Evolutionary conservation across 2,113 vertebrate species (phyloP), one percentile per base, ranked within the genome.

Genomic region (Chaetodon trifascialis): DNA sequence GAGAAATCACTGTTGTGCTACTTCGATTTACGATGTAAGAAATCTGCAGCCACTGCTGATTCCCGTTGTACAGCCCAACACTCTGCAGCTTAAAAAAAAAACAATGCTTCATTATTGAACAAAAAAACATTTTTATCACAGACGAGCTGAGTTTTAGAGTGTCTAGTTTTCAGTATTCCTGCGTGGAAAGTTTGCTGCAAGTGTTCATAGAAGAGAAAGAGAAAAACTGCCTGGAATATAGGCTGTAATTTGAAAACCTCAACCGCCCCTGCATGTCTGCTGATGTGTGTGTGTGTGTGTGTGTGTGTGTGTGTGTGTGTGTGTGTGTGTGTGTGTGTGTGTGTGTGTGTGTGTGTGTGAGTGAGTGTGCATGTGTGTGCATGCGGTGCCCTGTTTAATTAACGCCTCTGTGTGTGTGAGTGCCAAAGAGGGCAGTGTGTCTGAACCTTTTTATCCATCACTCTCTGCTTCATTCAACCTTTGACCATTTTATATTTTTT

Each of bases 191-290:
- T 73, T 73, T 11, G n/a, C 15, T 64, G 15, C 64, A 55, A 76
- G 55, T n/a, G 21, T 70, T 79, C 79, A 81, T 68, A 19, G 64
- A 52, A 70, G 67, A 88, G 62, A 84, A 59, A 30, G 52, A 85
- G 58, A 86, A 83, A 87, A 81, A 69, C 46, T 84, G 79, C 73
- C 80, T 83, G 83, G 68, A 89, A 70, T 71, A 82, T n/a, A 91
- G 58, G 36, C 90, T 94, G 88, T 89, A 91, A 94, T 93, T 94
- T 92, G 11, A 66, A 93, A 94, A 90, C 93, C 93, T 89, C 92
- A 92, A 60, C 85, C 78, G 65, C 85, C 88, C 82, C 62, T 85
- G 78, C 65, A 75, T 81, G 89, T 89, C 88, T 93, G 79, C 80
- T 77, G 40, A 8, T 82, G 56, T 64, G 38, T 44, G 65, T 79